Evolutionary conservation across 1,140 invertebrate genomes (phyloP).

Genomic region (Drosophila malerkotliana): DNA sequence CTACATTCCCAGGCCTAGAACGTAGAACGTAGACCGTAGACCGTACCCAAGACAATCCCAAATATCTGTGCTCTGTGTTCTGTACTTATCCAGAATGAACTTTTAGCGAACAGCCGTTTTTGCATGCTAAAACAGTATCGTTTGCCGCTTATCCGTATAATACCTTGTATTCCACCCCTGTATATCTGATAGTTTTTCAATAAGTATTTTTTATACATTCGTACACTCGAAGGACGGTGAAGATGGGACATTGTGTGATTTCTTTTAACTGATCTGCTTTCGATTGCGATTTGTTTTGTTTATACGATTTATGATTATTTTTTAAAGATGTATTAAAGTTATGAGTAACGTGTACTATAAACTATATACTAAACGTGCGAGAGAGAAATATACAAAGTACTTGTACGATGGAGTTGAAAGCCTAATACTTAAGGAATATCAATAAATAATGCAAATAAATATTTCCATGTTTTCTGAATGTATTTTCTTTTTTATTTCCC

Average conservation of each 20-base stretch:
- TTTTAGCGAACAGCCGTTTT: constrained; percentile 44
- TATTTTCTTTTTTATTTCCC: constrained; percentile 40
- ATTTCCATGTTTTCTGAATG: constrained; percentile 58
- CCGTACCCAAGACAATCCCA: constrained; percentile 58
- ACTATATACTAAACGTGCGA: constrained; percentile 50
- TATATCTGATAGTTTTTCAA: constrained; percentile 67
- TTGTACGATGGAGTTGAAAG: constrained; percentile 58
- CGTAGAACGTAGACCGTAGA: constrained; percentile 50
- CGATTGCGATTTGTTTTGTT: constrained; percentile 78
- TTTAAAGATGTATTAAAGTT: constrained; percentile 80
- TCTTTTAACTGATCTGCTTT: constrained; percentile 69
- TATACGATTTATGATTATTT: constrained; percentile 76
- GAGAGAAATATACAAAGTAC: constrained; percentile 46
- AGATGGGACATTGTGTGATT: constrained; percentile 56
- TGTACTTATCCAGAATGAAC: constrained; percentile 53
- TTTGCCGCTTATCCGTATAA: constrained; percentile 28
- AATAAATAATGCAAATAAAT: constrained; percentile 75
- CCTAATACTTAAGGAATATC: constrained; percentile 66
- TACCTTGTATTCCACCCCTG: constrained; percentile 37
- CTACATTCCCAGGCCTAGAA: constrained; percentile 68
- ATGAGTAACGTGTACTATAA: constrained; percentile 72
- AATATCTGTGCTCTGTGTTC: constrained; percentile 48
- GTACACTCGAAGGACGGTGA: constrained; percentile 28
- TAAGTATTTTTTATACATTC: constrained; percentile 74
- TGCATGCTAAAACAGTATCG: constrained; percentile 67